phyloP scores from a whole-genome alignment of 30 jellyfish, hydroid and myxozoan genomes.

The Pseudorhiza aurosa region DNA sequence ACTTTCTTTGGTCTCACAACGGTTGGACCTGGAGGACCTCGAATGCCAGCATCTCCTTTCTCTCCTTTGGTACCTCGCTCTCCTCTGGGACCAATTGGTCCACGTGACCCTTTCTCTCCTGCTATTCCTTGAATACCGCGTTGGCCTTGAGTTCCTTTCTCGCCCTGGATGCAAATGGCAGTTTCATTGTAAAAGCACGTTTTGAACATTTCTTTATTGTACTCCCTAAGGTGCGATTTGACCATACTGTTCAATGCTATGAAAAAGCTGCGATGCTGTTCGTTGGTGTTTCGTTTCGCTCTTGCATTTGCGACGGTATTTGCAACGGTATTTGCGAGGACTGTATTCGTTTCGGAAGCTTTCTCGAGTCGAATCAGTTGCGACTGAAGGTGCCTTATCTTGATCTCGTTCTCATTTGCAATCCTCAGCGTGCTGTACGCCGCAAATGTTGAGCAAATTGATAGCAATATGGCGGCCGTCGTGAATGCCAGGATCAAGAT shows the following conservation, averaged over 20 bases:
- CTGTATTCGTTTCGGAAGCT: neutral
- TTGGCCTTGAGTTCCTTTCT: conserved; percentile 26
- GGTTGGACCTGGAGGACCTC: conserved; percentile 62
- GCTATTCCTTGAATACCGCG: conserved; percentile 27
- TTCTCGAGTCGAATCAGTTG: neutral
- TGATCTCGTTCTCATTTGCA: neutral
- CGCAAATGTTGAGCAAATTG: conserved; percentile 11
- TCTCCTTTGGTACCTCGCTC: conserved; percentile 10
- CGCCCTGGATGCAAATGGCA: conserved; percentile 47
- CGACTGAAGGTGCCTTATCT: neutral
- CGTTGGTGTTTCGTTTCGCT: neutral
- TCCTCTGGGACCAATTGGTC: conserved; percentile 20
- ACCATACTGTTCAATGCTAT: neutral
- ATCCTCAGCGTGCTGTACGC: neutral
- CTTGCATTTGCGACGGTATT: neutral
- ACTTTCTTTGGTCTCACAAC: conserved; percentile 11
- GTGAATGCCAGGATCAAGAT: neutral
- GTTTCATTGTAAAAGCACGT: conserved; percentile 35
- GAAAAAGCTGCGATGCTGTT: neutral
- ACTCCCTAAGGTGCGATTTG: neutral
- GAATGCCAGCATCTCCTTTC: conserved; percentile 33
- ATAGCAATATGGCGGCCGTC: neutral
- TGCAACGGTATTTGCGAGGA: neutral
- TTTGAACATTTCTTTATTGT: conserved; percentile 6
- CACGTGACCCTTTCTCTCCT: conserved; percentile 41